Conservation (phyloP, 37 sponge, comb jelly and placozoan species). For the Lycopodina hypogea region DNA sequence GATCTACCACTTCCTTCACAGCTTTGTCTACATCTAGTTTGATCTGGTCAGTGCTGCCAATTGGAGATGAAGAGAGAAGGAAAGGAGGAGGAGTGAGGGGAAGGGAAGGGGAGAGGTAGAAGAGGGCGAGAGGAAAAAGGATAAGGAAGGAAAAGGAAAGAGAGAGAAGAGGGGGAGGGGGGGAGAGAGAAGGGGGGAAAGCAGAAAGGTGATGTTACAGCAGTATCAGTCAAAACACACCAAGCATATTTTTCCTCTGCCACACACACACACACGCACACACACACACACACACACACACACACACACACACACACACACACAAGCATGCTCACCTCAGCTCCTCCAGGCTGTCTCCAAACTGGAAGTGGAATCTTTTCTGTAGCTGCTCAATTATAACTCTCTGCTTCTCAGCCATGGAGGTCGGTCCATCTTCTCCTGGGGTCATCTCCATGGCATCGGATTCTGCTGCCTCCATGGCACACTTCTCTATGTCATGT, state of each 20-base stretch:
- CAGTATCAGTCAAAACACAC: too few species aligned
- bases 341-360: constrained; percentile 37
- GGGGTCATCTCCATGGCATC: not conserved
- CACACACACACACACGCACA: not conserved
- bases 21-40: constrained; percentile 41
- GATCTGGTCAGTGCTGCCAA: constrained; percentile 36
- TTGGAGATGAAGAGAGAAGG: too few species aligned
- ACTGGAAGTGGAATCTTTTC: constrained; percentile 52
- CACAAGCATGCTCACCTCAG: constrained; percentile 33
- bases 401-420: constrained; percentile 47
- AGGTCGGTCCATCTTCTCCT: not conserved
- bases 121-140: too few species aligned
- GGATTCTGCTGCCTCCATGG: constrained; percentile 13
- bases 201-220: too few species aligned
- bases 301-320: constrained; percentile 1
- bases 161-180: not conserved
- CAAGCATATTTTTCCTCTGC: too few species aligned
- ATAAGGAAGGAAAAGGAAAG: too few species aligned
- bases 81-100: not conserved
- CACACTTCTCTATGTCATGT: constrained; percentile 48
- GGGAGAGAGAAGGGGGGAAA: not conserved
- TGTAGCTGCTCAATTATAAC: constrained; percentile 48
- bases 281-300: not conserved
- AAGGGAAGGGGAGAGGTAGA: not conserved
- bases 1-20: constrained; percentile 34